Conservation (phyloP, 1,140 invertebrate genomes). For the Pogonognathellus flavescens region DNA sequence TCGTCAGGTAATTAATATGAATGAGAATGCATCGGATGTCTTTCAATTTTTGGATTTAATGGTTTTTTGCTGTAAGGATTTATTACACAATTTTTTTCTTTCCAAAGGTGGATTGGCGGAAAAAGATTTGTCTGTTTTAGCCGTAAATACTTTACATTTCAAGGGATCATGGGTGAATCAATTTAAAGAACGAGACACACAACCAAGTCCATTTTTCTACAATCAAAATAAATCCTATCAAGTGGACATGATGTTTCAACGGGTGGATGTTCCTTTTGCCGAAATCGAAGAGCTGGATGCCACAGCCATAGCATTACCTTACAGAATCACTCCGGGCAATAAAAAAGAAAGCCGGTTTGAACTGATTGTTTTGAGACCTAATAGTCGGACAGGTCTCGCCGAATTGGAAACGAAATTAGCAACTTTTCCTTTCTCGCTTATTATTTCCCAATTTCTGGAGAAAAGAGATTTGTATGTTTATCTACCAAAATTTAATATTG, state of each 20-base stretch:
- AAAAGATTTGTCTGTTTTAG: slow-evolving; percentile 68
- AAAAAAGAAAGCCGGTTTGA: slow-evolving; percentile 14
- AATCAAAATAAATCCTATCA: slow-evolving; percentile 58
- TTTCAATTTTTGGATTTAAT: background rate
- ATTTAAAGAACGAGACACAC: slow-evolving; percentile 76
- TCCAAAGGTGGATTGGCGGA: too few relatives aligned
- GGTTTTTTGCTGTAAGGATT: background rate
- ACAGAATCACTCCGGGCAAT: slow-evolving; percentile 69
- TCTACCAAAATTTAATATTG: slow-evolving; percentile 52
- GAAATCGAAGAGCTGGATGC: slow-evolving; percentile 76
- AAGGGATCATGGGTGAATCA: slow-evolving; percentile 81
- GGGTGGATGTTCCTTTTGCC: slow-evolving; percentile 77
- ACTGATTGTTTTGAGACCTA: slow-evolving; percentile 78
- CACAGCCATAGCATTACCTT: slow-evolving; percentile 84
- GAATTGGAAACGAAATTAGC: slow-evolving; percentile 73
- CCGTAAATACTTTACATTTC: slow-evolving; percentile 87
- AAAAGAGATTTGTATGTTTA: slow-evolving; percentile 59
- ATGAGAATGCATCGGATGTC: too few relatives aligned
- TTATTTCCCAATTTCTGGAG: slow-evolving; percentile 69
- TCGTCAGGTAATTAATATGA: slow-evolving; percentile 13
- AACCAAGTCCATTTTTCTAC: slow-evolving; percentile 73
- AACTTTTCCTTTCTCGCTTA: slow-evolving; percentile 58
- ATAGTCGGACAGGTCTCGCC: slow-evolving; percentile 72
- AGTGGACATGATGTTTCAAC: slow-evolving; percentile 78
- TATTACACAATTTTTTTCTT: background rate